A percentile compares a stretch with the other conserved stretches of the same genome.
Evolutionary conservation across 2,797 vertebrate species (phyloP).

Genomic region (Perodicticus potto): DNA sequence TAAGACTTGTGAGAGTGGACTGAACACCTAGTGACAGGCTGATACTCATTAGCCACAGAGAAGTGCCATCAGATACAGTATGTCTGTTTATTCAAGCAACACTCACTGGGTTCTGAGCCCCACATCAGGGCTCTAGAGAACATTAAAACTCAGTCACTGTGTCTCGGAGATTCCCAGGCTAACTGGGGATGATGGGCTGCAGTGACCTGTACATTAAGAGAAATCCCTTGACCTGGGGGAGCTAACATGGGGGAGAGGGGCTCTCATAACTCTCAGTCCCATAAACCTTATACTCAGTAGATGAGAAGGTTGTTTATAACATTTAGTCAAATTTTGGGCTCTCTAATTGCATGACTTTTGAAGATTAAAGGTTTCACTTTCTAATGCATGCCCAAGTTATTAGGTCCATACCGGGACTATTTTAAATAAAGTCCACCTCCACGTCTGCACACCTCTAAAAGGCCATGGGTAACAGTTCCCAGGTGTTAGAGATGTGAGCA

Average conservation of each 20-base stretch:
- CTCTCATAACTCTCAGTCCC: background rate
- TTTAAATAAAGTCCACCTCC: background rate
- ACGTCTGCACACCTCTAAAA: background rate
- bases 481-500: background rate
- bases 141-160: background rate
- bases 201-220: background rate
- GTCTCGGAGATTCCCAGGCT: background rate
- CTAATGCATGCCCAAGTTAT: background rate
- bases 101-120: background rate
- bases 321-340: background rate
- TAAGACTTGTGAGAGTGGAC: background rate
- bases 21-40: background rate
- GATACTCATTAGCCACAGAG: background rate
- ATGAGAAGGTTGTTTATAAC: background rate
- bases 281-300: background rate
- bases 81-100: background rate
- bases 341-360: background rate
- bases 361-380: background rate
- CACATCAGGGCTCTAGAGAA: background rate
- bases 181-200: background rate
- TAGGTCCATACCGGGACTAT: background rate
- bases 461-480: background rate
- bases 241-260: fast-evolving
- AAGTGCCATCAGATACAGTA: background rate
- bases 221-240: background rate